These are phyloP conservation scores for Progne subis DNA, from an alignment of 2,113 vertebrate genomes.

Conservation along the genomic window DNA sequence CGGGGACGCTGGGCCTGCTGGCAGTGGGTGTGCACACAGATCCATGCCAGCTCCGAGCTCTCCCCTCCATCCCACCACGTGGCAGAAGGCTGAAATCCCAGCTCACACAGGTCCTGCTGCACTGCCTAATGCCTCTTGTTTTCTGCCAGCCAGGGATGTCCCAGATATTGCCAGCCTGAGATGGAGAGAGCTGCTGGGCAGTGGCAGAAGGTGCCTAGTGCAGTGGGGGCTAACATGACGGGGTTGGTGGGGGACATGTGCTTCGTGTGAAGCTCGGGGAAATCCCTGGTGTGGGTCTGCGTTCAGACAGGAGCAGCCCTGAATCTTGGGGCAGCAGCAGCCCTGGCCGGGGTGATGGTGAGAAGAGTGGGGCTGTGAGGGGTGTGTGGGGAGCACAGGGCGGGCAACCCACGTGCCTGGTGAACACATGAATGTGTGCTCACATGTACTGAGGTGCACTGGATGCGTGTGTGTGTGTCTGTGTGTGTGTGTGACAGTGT, in stretches of 20 bases:
- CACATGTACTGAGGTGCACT: neutral
- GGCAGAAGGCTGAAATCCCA: neutral
- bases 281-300: neutral
- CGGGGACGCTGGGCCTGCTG: neutral
- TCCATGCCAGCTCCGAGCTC: fast-evolving
- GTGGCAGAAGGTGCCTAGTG: neutral
- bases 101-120: neutral
- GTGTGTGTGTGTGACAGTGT: no score
- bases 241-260: no score
- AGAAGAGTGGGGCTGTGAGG: fast-evolving
- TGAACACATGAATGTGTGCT: fast-evolving
- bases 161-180: neutral
- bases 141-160: neutral
- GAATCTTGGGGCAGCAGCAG: neutral
- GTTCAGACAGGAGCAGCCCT: neutral
- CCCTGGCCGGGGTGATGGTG: neutral
- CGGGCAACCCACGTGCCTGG: neutral
- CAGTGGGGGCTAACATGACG: neutral
- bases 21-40: neutral
- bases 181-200: neutral
- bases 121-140: neutral
- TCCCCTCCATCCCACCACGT: neutral
- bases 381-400: fast-evolving
- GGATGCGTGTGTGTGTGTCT: fast-evolving
- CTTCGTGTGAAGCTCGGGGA: neutral